phyloP scores from a whole-genome alignment of 2,113 vertebrate genomes.

The Aramus guarauna region DNA sequence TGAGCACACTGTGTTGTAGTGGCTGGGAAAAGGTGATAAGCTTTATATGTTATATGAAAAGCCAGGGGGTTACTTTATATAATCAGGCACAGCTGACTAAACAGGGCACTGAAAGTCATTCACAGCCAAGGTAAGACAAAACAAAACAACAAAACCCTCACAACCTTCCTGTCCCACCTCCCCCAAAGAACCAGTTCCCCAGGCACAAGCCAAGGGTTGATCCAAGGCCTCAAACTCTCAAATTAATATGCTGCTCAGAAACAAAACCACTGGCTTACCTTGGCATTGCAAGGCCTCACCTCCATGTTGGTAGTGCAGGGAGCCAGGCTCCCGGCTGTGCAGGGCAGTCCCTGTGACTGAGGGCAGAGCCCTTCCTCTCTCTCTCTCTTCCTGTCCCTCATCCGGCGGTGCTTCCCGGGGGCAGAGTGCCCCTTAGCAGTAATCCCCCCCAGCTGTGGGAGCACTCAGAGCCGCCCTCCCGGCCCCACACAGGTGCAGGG shows the following conservation, averaged over 20 bases:
- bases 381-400: neutral
- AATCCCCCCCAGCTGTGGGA: neutral
- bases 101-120: constrained; percentile 18
- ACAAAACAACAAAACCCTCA: neutral
- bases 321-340: rapidly evolving
- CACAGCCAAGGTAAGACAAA: neutral
- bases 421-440: rapidly evolving
- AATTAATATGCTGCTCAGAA: neutral
- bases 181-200: neutral
- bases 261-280: neutral
- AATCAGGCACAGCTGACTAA: constrained; percentile 51
- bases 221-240: neutral
- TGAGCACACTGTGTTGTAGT: neutral
- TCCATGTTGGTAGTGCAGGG: rapidly evolving
- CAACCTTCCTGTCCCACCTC: neutral
- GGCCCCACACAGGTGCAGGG: neutral
- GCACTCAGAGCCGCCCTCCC: neutral
- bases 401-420: rapidly evolving
- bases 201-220: neutral
- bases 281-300: rapidly evolving
- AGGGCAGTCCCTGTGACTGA: rapidly evolving
- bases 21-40: constrained; percentile 49
- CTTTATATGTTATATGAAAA: constrained; percentile 10
- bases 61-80: neutral
- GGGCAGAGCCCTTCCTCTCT: neutral